Base-by-base conservation (phyloP, 2,113 vertebrate species). In the Pitta sordida region DNA sequence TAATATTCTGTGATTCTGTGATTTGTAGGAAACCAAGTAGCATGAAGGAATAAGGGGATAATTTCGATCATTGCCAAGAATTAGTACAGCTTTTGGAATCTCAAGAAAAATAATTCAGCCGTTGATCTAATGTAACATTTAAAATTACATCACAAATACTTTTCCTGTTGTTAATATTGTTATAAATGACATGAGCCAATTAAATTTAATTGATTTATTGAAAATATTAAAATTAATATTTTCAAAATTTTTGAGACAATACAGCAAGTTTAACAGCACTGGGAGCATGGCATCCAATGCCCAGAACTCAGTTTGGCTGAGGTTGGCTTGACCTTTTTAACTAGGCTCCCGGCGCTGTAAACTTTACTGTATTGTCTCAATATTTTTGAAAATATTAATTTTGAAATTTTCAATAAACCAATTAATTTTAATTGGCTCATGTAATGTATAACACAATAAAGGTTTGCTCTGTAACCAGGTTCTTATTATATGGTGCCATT, bases 71-170 rank as follows among this genome's bases (percentile, higher is more conserved):
- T 64, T 93, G 90, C 90, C 78, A 96, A 96, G 73, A 96, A 83
- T n/a, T 48, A 92, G 79, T 85, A 81, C 76, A 94, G 70, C 32
- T 85, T 96, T 95, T 94, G 85, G 52, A 97, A 96, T 78, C 43
- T 39, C 16, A 34, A 76, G 67, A 90, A 96, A 97, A 96, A 89
- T 62, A 91, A 93, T 95, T 97, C 88, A 93, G 67, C 53, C 93
- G 79, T 20, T 86, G 86, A 93, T 95, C 89, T 85, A 96, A 95
- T 69, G 43, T 56, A 87, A 85, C 69, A 85, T 75, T 81, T 87
- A 86, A 95, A 96, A 96, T 79, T 83, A 96, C 8, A 34, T 59
- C 86, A 81, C 39, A 87, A 95, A 96, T 92, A 15, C 49, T 51
- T 94, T 93, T 91, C 76, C 23, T 82, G 36, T 70, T 65, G 29